Evolutionary conservation across 2,888 invertebrate genomes (phyloP).

Genomic region (Torymus auratus): DNA sequence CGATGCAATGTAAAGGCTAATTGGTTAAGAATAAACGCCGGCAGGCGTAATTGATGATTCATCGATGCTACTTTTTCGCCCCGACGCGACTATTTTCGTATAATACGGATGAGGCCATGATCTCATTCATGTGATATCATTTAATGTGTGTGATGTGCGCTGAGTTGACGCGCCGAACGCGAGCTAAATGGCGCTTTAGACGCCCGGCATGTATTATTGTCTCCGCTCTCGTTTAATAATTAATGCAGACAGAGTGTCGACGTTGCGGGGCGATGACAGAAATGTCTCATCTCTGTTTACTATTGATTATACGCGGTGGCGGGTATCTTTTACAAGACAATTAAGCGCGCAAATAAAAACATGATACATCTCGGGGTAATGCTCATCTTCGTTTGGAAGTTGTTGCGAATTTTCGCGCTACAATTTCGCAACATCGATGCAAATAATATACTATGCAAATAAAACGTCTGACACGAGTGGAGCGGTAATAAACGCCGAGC

Average conservation of each 20-base stretch:
- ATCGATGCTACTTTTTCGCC: constrained; percentile 43
- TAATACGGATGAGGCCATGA: constrained; percentile 7
- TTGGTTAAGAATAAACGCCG: constrained; percentile 47
- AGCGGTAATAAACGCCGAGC: not conserved
- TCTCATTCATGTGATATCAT: constrained; percentile 48
- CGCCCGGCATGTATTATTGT: constrained; percentile 71
- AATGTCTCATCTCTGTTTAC: constrained; percentile 45
- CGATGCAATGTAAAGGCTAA: constrained; percentile 43
- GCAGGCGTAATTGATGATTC: constrained; percentile 40
- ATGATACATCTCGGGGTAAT: no score
- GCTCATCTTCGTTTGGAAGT: no score
- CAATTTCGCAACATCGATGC: no score
- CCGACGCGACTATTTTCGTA: constrained; percentile 29
- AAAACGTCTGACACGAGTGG: no score
- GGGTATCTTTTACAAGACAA: no score
- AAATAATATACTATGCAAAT: no score
- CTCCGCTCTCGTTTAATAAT: constrained; percentile 73
- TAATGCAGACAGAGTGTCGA: constrained; percentile 67
- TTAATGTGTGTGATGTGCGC: not conserved
- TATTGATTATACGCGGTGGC: constrained; percentile 6
- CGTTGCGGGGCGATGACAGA: constrained; percentile 31
- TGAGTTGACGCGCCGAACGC: constrained; percentile 38
- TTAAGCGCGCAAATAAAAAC: no score
- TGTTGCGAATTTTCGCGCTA: no score
- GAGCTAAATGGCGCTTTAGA: constrained; percentile 49